phyloP scores from a whole-genome alignment of 1,140 invertebrate genomes.

The Meloidogyne floridensis region DNA sequence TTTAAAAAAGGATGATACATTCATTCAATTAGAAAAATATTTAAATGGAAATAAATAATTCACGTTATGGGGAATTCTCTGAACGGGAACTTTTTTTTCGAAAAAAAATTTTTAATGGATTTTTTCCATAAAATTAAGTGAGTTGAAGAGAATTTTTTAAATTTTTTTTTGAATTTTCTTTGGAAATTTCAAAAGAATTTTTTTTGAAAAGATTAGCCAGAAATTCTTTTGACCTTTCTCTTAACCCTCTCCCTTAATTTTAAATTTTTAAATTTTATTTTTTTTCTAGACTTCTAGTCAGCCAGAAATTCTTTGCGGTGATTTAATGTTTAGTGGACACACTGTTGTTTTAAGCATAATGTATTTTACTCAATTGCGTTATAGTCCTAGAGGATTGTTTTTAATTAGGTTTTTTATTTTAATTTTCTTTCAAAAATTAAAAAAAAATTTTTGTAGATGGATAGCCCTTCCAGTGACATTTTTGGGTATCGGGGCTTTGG shows the following conservation, averaged over 20 bases:
- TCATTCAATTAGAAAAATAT: too few species aligned
- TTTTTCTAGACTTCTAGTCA: slow-evolving; percentile 57
- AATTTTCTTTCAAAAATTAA: background rate
- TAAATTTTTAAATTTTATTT: background rate
- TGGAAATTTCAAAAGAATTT: too few species aligned
- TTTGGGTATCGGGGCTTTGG: slow-evolving; percentile 60
- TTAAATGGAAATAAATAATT: too few species aligned
- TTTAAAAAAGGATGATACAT: background rate
- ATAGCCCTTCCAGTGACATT: slow-evolving; percentile 64
- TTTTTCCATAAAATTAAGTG: too few species aligned
- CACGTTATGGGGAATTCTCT: too few species aligned
- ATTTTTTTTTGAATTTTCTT: too few species aligned
- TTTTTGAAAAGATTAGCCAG: too few species aligned
- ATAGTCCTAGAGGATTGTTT: slow-evolving; percentile 60
- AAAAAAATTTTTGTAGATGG: slow-evolving; percentile 51
- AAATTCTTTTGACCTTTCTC: too few species aligned
- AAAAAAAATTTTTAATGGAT: too few species aligned
- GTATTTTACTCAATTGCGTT: slow-evolving; percentile 65
- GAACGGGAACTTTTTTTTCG: too few species aligned
- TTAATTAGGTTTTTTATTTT: slow-evolving; percentile 38
- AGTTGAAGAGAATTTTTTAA: too few species aligned
- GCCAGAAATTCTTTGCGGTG: slow-evolving; percentile 63
- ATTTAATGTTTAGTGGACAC: slow-evolving; percentile 63
- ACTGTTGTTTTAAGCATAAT: slow-evolving; percentile 65
- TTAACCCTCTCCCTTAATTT: background rate